Percentiles rank a stretch among this genome's conserved stretches.
Evolutionary conservation across 2,113 vertebrate species (phyloP).

Genomic region (Stigmatopora argus): DNA sequence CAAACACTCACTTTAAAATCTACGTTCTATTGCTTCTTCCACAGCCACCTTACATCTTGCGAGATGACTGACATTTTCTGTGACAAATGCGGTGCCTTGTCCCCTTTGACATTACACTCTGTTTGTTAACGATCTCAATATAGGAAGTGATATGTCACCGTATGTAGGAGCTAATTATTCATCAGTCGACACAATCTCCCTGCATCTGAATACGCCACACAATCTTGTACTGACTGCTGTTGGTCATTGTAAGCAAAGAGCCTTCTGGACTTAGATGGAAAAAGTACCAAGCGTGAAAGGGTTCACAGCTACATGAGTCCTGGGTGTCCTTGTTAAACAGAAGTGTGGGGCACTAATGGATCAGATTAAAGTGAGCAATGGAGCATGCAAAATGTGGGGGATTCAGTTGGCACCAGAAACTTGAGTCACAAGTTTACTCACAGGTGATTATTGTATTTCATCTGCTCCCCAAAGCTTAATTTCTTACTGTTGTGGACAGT

Average conservation of each 20-base stretch:
- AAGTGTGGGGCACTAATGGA: constrained; percentile 38
- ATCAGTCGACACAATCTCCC: constrained; percentile 27
- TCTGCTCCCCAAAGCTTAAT: constrained; percentile 18
- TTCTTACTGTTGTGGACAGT: not conserved
- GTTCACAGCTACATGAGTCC: constrained; percentile 32
- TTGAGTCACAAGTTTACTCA: constrained; percentile 29
- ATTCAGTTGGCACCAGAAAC: constrained; percentile 33
- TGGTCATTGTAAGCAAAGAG: constrained; percentile 6
- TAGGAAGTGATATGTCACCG: constrained; percentile 33
- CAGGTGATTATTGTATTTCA: constrained; percentile 27
- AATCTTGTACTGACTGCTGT: constrained; percentile 3
- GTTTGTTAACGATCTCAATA: constrained; percentile 22
- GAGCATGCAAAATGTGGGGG: constrained; percentile 23
- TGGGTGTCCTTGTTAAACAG: constrained; percentile 33
- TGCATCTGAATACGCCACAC: constrained; percentile 5
- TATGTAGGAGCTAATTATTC: constrained; percentile 53
- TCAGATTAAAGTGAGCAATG: constrained; percentile 41
- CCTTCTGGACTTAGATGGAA: constrained; percentile 13
- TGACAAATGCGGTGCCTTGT: constrained; percentile 16
- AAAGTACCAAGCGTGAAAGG: constrained; percentile 7
- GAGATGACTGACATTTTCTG: constrained; percentile 10
- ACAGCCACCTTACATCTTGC: too few species aligned
- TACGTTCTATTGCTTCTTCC: too few species aligned
- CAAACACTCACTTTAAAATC: too few species aligned
- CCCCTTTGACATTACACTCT: constrained; percentile 21